A percentile compares a stretch with the other conserved stretches of the same genome.
Evolutionary conservation across 2,113 vertebrate species (phyloP).

Genomic region (Pleuronectes platessa): DNA sequence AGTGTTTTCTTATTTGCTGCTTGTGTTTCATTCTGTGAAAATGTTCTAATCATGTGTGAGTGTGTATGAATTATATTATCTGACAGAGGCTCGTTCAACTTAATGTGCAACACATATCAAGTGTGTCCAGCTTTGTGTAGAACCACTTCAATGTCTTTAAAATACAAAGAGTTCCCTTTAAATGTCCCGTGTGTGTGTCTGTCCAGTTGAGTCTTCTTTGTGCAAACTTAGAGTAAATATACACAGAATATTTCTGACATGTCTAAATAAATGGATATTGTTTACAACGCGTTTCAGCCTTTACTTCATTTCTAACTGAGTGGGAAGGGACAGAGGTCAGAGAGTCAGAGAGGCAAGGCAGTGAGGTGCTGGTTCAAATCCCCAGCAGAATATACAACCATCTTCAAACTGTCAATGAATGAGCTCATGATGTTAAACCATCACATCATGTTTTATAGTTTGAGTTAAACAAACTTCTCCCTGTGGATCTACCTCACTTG

Average conservation of each 20-base stretch:
- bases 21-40: neutral
- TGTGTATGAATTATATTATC: neutral
- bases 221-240: conserved; percentile 44
- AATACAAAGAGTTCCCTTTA: conserved; percentile 34
- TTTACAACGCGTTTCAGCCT: conserved; percentile 18
- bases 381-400: too few relatives aligned
- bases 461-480: too few relatives aligned
- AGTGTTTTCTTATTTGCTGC: conserved; percentile 21
- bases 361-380: too few relatives aligned
- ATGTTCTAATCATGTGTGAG: neutral
- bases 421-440: too few relatives aligned
- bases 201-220: conserved; percentile 39
- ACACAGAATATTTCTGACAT: conserved; percentile 51
- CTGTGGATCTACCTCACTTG: too few relatives aligned
- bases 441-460: too few relatives aligned
- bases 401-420: too few relatives aligned
- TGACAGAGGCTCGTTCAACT: neutral
- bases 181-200: conserved; percentile 32
- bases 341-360: too few relatives aligned
- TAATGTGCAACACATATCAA: neutral
- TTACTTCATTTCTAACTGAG: neutral
- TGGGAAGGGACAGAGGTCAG: too few relatives aligned
- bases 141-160: neutral
- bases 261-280: conserved; percentile 58
- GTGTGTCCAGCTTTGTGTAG: neutral